Conservation (phyloP, 2,113 vertebrate genomes). For the Chamaetylas fuelleborni region DNA sequence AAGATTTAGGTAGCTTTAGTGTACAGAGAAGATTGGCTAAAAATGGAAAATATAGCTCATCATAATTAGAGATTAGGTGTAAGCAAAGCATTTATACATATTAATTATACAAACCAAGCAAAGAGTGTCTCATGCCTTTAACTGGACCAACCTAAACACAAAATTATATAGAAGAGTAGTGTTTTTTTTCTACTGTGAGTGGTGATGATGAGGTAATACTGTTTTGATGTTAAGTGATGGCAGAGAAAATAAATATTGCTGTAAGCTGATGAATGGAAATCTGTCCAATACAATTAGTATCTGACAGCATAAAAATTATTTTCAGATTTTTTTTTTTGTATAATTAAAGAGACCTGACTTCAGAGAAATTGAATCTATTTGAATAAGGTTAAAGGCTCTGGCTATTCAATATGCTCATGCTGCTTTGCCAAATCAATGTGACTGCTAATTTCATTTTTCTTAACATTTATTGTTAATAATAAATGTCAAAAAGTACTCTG, state of each 20-base stretch:
- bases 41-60: neutral
- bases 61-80: neutral
- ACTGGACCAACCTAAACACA: neutral
- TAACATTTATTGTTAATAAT: constrained; percentile 61
- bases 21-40: neutral
- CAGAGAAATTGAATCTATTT: constrained; percentile 45
- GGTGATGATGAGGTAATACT: neutral
- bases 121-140: neutral
- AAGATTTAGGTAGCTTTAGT: neutral
- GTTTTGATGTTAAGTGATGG: constrained; percentile 4
- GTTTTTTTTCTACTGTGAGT: neutral
- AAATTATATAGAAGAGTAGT: neutral
- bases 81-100: neutral
- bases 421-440: constrained; percentile 55
- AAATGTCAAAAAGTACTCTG: constrained; percentile 49
- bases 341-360: constrained; percentile 22
- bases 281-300: constrained; percentile 14
- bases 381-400: constrained; percentile 12
- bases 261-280: neutral
- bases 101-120: neutral
- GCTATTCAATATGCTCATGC: constrained; percentile 38
- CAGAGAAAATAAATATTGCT: constrained; percentile 43
- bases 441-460: constrained; percentile 53
- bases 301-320: constrained; percentile 1
- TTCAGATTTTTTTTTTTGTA: neutral